These are phyloP conservation scores for Rhynchotus rufescens DNA, from an alignment of 2,797 vertebrate species.

Conservation along the genomic window DNA sequence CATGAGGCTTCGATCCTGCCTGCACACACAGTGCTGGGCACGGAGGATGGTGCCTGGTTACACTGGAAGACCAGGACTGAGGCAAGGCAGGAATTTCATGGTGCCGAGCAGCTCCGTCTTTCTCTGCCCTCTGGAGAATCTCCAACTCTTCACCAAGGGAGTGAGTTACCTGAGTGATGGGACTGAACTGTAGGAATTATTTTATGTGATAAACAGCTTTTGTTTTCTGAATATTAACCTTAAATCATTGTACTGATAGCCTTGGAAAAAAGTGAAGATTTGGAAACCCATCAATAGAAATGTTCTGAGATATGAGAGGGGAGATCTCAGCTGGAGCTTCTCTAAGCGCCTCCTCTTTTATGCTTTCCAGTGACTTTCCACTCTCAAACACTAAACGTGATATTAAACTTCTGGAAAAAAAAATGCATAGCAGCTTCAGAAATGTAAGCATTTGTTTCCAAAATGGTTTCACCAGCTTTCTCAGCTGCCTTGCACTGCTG, in stretches of 20 bases:
- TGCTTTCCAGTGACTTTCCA: neutral
- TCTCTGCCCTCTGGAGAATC: neutral
- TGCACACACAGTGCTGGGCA: neutral
- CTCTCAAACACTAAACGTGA: neutral
- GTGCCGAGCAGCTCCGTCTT: neutral
- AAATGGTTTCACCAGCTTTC: neutral
- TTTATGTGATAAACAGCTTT: neutral
- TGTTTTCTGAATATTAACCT: neutral
- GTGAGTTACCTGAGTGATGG: neutral
- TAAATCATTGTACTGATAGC: neutral
- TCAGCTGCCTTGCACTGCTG: neutral
- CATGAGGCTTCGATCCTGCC: constrained; percentile 3
- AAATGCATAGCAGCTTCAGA: neutral
- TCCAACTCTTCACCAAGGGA: neutral
- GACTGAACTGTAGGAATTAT: neutral
- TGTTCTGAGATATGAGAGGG: neutral
- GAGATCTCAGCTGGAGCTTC: neutral
- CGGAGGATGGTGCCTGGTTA: neutral
- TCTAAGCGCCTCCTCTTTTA: neutral
- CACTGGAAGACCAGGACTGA: neutral
- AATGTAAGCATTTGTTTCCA: neutral
- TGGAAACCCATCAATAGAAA: constrained; percentile 9
- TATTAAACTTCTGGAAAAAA: neutral
- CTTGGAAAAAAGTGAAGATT: neutral
- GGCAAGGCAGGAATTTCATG: neutral